Evolutionary conservation across 2,888 invertebrate species (phyloP), one percentile per base, ranked within the genome.

Genomic region (Xanthorhoe designata): DNA sequence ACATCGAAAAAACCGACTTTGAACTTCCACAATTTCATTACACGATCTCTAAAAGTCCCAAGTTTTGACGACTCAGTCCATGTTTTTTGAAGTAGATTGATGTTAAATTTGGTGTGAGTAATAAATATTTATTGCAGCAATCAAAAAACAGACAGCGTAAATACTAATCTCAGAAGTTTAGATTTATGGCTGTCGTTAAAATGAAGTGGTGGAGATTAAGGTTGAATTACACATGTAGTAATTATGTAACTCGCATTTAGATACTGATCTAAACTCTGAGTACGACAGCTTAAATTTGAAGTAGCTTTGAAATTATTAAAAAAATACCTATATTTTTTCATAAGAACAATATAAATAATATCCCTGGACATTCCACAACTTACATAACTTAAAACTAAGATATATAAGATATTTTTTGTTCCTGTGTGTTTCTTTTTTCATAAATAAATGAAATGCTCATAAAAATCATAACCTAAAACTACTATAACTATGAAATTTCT

Each of bases 81-180:
- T 83, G 83, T 85, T 81, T 79, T 80, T 74, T 73, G 85, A 84
- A 84, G 76, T 78, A 78, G 83, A 88, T 87, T 86, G 82, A 87
- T 88, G 84, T 81, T 78, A 73, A 74, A 72, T 76, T 78, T 76
- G 70, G 74, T 71, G 74, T 71, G 71, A 72, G 77, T 76, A 77
- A 79, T 81, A 79, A 78, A 82, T 77, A 78, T 75, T 79, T 76
- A 79, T 77, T 72, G 69, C 60, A 51, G 72, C 66, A 70, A 70
- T 72, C 57, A 72, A 71, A 66, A 68, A 67, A 73, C 68, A 69
- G 69, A 68, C 68, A 52, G 51, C 51, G 57, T 59, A 59, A 64
- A 66, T 71, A 71, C 68, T 61, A 67, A 68, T 70, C 66, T 61
- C 15, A 42, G 50, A 64, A 68, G 69, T 70, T 58, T 65, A 66